Evolutionary conservation across 2,113 vertebrate genomes (phyloP).

Genomic region (Phasianus colchicus): DNA sequence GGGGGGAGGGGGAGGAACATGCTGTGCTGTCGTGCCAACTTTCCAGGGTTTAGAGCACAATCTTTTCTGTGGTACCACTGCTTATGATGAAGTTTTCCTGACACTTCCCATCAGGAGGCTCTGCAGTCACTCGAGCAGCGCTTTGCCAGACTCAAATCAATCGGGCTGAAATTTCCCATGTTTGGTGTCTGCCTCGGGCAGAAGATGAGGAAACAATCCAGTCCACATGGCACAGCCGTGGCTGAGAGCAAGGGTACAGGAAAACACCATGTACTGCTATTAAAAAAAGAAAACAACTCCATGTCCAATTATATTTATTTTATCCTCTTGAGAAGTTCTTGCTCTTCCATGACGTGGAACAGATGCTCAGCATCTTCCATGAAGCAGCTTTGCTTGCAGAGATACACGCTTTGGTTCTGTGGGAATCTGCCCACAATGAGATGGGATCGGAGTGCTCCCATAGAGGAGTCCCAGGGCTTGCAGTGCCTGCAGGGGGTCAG

Average conservation of each 20-base stretch:
- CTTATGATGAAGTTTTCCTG: neutral
- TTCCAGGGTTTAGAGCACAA: neutral
- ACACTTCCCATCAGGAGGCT: conserved; percentile 45
- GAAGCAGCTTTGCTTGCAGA: neutral
- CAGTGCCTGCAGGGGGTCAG: neutral
- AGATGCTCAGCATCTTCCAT: neutral
- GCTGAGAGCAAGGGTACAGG: neutral
- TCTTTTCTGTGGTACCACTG: neutral
- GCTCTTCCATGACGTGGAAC: neutral
- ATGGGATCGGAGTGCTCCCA: neutral
- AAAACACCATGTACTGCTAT: neutral
- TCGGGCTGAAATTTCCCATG: conserved; percentile 45
- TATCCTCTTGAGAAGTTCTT: conserved; percentile 16
- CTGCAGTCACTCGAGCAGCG: neutral
- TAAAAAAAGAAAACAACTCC: neutral
- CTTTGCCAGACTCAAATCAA: conserved; percentile 11
- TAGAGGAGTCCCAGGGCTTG: neutral
- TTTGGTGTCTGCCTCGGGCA: conserved; percentile 55
- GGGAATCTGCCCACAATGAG: neutral
- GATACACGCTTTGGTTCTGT: neutral
- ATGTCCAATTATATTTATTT: neutral
- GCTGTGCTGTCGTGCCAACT: neutral
- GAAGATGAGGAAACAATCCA: neutral
- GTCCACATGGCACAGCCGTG: neutral
- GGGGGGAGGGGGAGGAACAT: fast-evolving